Conservation (phyloP, 23 tunicate species). For the Clavelina lepadiformis region DNA sequence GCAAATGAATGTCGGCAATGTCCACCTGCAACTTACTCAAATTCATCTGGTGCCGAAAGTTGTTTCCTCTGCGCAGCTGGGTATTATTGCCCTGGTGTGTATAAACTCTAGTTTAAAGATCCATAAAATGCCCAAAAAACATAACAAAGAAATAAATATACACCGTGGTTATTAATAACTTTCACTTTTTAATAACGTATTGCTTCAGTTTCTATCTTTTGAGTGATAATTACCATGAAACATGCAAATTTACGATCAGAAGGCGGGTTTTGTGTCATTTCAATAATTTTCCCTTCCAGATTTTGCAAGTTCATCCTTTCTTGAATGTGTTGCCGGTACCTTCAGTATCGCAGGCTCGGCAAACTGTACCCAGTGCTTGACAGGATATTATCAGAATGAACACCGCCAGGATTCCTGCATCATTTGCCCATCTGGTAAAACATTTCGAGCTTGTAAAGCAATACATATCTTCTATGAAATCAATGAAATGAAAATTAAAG, state of each 20-base stretch:
- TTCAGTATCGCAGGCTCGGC: conserved; percentile 51
- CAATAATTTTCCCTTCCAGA: conserved; percentile 3
- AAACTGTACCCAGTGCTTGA: conserved; percentile 61
- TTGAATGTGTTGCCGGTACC: conserved; percentile 53
- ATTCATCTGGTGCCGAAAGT: conserved; percentile 4
- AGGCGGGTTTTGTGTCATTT: not conserved
- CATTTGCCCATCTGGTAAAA: conserved; percentile 62
- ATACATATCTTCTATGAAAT: too few species aligned
- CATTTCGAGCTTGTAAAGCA: too few species aligned
- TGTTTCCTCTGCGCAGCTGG: conserved; percentile 77
- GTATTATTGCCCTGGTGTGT: conserved; percentile 63
- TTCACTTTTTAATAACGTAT: too few species aligned
- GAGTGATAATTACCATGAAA: too few species aligned
- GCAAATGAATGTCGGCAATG: conserved; percentile 46
- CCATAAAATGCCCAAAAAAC: not conserved
- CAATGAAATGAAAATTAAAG: not conserved
- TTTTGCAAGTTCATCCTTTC: conserved; percentile 11
- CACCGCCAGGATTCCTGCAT: conserved; percentile 34
- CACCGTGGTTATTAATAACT: too few species aligned
- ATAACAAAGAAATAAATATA: too few species aligned
- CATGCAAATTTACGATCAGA: too few species aligned
- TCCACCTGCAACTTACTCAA: conserved; percentile 58
- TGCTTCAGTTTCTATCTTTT: too few species aligned
- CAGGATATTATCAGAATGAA: conserved; percentile 53
- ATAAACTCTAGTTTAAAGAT: not conserved